Conservation (phyloP, 2,113 vertebrate species). For the Stercorarius parasiticus region DNA sequence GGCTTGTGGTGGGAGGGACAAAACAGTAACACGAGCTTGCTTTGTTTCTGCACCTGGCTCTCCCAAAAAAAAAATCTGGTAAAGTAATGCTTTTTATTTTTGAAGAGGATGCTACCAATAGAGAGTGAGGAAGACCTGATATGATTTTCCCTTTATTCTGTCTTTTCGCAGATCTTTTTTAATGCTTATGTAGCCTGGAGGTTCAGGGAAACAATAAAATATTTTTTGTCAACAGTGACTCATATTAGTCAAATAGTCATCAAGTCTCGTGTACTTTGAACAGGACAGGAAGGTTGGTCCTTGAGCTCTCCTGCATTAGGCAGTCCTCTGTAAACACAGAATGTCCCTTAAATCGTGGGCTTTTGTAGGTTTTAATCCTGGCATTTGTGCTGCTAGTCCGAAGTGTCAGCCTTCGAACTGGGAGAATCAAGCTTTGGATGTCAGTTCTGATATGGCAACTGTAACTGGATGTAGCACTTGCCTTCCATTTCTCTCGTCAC, state of each 20-base stretch:
- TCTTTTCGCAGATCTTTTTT: slow-evolving; percentile 24
- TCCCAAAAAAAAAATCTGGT: slow-evolving; percentile 35
- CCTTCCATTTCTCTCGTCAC: background rate
- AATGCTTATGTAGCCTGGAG: background rate
- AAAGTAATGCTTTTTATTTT: slow-evolving; percentile 34
- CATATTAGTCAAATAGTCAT: background rate
- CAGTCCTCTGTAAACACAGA: background rate
- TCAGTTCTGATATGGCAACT: background rate
- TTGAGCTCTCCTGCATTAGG: background rate
- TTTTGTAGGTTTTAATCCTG: background rate
- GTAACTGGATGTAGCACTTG: rapidly evolving
- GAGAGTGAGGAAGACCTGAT: slow-evolving; percentile 4
- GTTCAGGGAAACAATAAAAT: slow-evolving; percentile 4
- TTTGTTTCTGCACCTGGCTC: slow-evolving; percentile 41
- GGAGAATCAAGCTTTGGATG: background rate
- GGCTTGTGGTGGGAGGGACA: slow-evolving; percentile 18
- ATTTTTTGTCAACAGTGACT: background rate
- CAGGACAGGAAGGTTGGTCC: background rate
- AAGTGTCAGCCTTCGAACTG: background rate
- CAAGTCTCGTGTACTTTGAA: background rate
- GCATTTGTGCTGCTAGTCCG: background rate
- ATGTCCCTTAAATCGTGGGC: background rate
- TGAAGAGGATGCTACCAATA: background rate
- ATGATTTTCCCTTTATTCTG: background rate
- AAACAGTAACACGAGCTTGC: background rate